These are phyloP conservation scores for Drosophila auraria DNA, from an alignment of 1,140 invertebrate genomes.

Conservation along the genomic window DNA sequence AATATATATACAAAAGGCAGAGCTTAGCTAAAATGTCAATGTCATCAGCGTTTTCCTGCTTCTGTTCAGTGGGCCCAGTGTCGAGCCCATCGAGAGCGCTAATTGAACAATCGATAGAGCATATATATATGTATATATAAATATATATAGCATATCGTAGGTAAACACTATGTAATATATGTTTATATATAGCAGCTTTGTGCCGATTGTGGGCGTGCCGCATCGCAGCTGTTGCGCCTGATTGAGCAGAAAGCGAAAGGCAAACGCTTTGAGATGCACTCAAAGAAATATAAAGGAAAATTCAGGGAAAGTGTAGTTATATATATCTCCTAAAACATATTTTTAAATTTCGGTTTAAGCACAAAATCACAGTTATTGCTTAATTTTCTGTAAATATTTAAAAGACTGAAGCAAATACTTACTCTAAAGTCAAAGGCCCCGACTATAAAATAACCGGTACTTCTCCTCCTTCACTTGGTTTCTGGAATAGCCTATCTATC, in stretches of 20 bases:
- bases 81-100: constrained; percentile 63
- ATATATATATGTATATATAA: constrained; percentile 25
- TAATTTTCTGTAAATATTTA: not conserved
- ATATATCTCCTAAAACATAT: no score
- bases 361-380: not conserved
- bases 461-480: no score
- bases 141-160: constrained; percentile 43
- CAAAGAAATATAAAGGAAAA: not conserved
- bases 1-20: constrained; percentile 28
- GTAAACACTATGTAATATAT: constrained; percentile 50
- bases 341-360: not conserved
- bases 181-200: constrained; percentile 33
- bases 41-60: constrained; percentile 53
- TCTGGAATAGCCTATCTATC: no score
- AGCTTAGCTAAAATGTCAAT: constrained; percentile 78
- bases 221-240: constrained; percentile 75
- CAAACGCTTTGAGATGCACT: constrained; percentile 39
- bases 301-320: no score
- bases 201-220: constrained; percentile 57
- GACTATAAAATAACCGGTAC: no score
- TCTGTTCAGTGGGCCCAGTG: constrained; percentile 36
- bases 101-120: constrained; percentile 80
- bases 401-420: no score
- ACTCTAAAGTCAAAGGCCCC: no score
- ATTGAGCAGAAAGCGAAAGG: constrained; percentile 79